A percentile compares a stretch with the other conserved stretches of the same genome.
Evolutionary conservation across 1,140 invertebrate genomes (phyloP).

Genomic region (Drosophila subpulchrella): DNA sequence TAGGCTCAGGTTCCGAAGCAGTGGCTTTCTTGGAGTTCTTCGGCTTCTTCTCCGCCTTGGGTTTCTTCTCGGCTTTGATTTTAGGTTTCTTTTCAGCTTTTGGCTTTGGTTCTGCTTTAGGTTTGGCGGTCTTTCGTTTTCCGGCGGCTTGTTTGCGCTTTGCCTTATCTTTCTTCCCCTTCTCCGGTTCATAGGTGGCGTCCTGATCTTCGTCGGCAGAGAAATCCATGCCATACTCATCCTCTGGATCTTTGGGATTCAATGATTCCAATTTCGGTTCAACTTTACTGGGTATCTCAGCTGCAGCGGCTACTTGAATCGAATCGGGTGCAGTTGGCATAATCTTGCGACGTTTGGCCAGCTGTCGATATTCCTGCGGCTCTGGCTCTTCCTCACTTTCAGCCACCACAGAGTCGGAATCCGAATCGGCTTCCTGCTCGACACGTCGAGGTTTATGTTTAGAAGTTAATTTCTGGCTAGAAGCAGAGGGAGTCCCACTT

Average conservation of each 20-base stretch:
- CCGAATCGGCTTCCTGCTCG: conserved; percentile 29
- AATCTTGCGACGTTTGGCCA: conserved; percentile 68
- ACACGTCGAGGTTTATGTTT: background rate
- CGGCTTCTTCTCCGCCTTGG: conserved; percentile 40
- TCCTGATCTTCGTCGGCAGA: conserved; percentile 67
- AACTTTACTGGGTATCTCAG: background rate
- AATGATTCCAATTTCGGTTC: background rate
- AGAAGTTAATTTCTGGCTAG: background rate
- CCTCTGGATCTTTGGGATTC: background rate
- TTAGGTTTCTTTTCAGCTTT: conserved; percentile 48
- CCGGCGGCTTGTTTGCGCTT: conserved; percentile 30
- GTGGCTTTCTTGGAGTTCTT: conserved; percentile 12
- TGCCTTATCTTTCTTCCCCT: conserved; percentile 21
- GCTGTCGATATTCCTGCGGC: conserved; percentile 61
- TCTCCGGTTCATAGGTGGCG: conserved; percentile 54
- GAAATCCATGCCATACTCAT: conserved; percentile 47
- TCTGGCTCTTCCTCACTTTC: conserved; percentile 77
- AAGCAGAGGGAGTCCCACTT: background rate
- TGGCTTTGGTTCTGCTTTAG: conserved; percentile 47
- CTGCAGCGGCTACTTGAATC: background rate
- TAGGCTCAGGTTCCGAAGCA: background rate
- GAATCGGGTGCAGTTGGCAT: conserved; percentile 17
- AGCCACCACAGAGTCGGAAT: conserved; percentile 79
- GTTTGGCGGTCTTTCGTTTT: conserved; percentile 22
- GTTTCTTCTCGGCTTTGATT: conserved; percentile 46